These are phyloP conservation scores for Eubasilissa splendida DNA, from an alignment of 2,888 invertebrate genomes.

Conservation along the genomic window DNA sequence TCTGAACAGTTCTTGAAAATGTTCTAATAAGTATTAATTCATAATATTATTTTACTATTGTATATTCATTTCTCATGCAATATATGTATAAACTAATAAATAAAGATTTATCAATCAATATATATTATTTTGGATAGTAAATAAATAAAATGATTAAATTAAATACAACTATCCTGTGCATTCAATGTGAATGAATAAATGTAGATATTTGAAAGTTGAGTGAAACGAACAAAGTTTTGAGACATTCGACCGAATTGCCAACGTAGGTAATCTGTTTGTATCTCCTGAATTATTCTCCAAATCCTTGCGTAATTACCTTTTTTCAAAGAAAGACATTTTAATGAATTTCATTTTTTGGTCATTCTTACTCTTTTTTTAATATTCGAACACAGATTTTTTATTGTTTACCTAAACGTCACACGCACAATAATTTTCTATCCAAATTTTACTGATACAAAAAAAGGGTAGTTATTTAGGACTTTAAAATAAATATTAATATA, in stretches of 20 bases:
- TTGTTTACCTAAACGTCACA: too few relatives aligned
- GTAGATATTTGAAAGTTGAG: background rate
- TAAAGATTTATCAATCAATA: background rate
- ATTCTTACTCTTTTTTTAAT: background rate
- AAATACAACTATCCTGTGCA: background rate
- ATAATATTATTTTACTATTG: too few relatives aligned
- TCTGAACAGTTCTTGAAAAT: too few relatives aligned
- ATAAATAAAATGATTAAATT: background rate
- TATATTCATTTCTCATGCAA: too few relatives aligned
- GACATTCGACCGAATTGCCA: constrained; percentile 14
- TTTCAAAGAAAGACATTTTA: background rate
- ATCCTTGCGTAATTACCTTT: constrained; percentile 36
- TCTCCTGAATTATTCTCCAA: constrained; percentile 21
- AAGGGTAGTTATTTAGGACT: too few relatives aligned
- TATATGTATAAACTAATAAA: too few relatives aligned
- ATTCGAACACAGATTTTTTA: background rate
- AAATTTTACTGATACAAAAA: too few relatives aligned
- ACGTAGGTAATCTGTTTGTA: constrained; percentile 40
- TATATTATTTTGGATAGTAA: background rate
- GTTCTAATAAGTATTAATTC: too few relatives aligned
- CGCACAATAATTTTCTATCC: too few relatives aligned
- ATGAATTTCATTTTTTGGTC: background rate
- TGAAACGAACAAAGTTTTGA: background rate
- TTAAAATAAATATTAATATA: too few relatives aligned
- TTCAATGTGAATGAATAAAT: background rate